Evolutionary conservation across 1,140 invertebrate species (phyloP).

Genomic region (Drosophila simulans): DNA sequence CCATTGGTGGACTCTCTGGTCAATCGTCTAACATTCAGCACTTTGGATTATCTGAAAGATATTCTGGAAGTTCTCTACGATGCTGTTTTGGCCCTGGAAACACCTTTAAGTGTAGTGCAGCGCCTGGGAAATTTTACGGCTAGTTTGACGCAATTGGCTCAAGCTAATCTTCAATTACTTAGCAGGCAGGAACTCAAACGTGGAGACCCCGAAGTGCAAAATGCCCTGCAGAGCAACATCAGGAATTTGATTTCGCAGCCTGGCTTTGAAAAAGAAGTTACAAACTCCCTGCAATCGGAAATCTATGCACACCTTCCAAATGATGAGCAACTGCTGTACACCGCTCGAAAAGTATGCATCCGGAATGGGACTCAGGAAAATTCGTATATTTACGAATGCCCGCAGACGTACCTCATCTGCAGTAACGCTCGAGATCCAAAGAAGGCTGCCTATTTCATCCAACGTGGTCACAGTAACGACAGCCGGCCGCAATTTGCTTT

Average conservation of each 20-base stretch:
- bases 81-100: slow-evolving; percentile 48
- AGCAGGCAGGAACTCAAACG: slow-evolving; percentile 36
- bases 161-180: slow-evolving; percentile 58
- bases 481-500: slow-evolving; percentile 47
- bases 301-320: slow-evolving; percentile 42
- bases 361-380: slow-evolving; percentile 50
- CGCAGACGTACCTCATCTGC: slow-evolving; percentile 71
- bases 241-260: slow-evolving; percentile 37
- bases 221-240: slow-evolving; percentile 40
- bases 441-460: slow-evolving; percentile 55
- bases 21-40: slow-evolving; percentile 50
- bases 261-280: slow-evolving; percentile 40
- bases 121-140: slow-evolving; percentile 48
- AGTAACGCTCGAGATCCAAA: slow-evolving; percentile 58
- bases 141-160: slow-evolving; percentile 44
- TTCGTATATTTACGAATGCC: slow-evolving; percentile 69
- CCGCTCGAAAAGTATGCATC: slow-evolving; percentile 62
- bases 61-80: slow-evolving; percentile 55
- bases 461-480: slow-evolving; percentile 37
- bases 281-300: slow-evolving; percentile 9
- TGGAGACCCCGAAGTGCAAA: slow-evolving; percentile 7
- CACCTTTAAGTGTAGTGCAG: slow-evolving; percentile 54
- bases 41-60: slow-evolving; percentile 59
- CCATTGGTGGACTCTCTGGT: slow-evolving; percentile 45
- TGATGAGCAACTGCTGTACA: slow-evolving; percentile 54